These are phyloP conservation scores for Lithosia quadra DNA, from an alignment of 2,888 invertebrate species.

Conservation along the genomic window DNA sequence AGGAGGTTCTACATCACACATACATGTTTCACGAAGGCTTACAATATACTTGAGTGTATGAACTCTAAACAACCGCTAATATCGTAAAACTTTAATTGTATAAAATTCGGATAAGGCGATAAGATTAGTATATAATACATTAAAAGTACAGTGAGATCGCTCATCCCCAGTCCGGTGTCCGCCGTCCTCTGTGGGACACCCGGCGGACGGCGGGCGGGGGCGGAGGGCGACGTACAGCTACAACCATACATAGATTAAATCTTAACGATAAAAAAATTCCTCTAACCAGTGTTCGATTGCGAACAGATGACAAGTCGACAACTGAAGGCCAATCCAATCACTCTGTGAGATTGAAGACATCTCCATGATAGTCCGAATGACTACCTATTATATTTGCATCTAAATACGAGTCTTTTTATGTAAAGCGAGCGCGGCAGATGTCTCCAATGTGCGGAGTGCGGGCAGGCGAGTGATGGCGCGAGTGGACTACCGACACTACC, in stretches of 20 bases:
- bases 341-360: neutral
- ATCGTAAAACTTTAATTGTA: slow-evolving; percentile 59
- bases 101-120: slow-evolving; percentile 74
- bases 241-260: slow-evolving; percentile 35
- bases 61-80: slow-evolving; percentile 58
- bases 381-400: neutral
- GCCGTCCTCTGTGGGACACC: too few species aligned
- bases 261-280: slow-evolving; percentile 32
- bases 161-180: neutral
- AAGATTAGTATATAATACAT: slow-evolving; percentile 60
- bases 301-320: neutral
- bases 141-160: slow-evolving; percentile 30
- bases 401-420: too few species aligned
- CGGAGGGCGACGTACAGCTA: neutral
- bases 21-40: slow-evolving; percentile 30
- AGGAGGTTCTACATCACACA: slow-evolving; percentile 22
- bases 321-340: neutral
- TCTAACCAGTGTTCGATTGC: slow-evolving; percentile 16
- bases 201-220: neutral
- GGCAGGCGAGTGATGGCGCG: neutral
- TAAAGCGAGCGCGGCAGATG: too few species aligned
- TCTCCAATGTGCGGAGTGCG: too few species aligned
- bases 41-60: slow-evolving; percentile 31
- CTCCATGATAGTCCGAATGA: neutral
- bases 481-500: slow-evolving; percentile 33